Evolutionary conservation across 2,113 vertebrate species (phyloP).

Genomic region (Microtus richardsoni): DNA sequence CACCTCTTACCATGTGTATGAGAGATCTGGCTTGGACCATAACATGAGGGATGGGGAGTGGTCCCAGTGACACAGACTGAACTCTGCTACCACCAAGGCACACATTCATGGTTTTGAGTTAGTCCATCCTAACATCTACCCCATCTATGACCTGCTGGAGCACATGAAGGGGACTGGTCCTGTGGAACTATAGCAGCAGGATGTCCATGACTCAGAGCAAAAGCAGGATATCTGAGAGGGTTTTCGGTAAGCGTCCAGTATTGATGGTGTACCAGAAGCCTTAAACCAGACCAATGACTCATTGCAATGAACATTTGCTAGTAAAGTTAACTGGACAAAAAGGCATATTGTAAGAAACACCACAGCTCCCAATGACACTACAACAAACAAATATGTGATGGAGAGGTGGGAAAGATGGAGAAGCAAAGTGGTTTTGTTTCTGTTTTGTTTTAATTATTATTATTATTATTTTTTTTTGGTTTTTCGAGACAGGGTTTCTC

Average conservation of each 20-base stretch:
- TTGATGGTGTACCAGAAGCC: neutral
- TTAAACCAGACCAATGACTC: neutral
- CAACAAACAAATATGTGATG: neutral
- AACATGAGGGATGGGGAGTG: neutral
- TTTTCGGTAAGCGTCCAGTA: neutral
- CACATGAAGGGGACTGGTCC: neutral
- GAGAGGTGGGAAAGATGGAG: neutral
- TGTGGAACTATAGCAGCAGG: neutral
- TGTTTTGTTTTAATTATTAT: neutral
- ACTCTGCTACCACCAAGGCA: neutral
- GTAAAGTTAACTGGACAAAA: neutral
- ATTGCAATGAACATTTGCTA: neutral
- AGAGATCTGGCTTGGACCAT: no score
- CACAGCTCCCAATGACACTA: neutral
- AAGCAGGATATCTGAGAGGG: neutral
- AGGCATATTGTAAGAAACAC: neutral
- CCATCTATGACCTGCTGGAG: neutral
- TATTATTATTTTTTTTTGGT: no score
- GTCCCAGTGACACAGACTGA: neutral
- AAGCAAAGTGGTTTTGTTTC: neutral
- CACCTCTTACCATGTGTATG: no score
- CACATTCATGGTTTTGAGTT: neutral
- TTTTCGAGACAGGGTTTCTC: no score
- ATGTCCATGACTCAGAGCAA: neutral
- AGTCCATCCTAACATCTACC: neutral